These are phyloP conservation scores for Coptodon bakossiorum DNA, from an alignment of 2,113 vertebrate genomes.

Conservation along the genomic window DNA sequence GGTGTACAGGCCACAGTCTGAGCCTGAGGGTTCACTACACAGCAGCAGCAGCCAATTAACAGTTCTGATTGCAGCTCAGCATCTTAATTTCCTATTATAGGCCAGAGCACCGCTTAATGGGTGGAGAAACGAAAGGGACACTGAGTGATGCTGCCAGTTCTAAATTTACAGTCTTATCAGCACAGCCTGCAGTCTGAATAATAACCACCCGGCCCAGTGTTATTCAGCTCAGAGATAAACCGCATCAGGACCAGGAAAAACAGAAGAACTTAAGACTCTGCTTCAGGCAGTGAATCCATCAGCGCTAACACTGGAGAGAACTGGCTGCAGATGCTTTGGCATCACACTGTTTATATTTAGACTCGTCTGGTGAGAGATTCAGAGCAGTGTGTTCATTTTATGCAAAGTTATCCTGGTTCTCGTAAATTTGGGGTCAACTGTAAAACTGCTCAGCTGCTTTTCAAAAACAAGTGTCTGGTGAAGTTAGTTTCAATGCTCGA, in stretches of 20 bases:
- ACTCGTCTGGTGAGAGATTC: neutral
- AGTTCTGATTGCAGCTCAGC: neutral
- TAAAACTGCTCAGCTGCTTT: neutral
- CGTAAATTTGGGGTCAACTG: neutral
- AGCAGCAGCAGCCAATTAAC: constrained; percentile 1
- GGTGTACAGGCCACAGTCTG: neutral
- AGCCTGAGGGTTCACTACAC: neutral
- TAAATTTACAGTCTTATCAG: constrained; percentile 23
- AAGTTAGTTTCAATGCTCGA: neutral
- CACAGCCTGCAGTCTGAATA: constrained; percentile 18
- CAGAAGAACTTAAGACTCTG: neutral
- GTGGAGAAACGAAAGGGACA: neutral
- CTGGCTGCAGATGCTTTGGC: neutral
- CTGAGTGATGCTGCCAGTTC: neutral
- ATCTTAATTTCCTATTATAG: neutral
- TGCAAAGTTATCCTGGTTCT: neutral
- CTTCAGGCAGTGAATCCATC: neutral
- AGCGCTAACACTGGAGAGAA: neutral
- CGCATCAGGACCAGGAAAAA: neutral
- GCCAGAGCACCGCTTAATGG: neutral
- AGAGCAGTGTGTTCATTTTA: neutral
- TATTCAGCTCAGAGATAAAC: constrained; percentile 2
- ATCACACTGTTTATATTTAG: constrained; percentile 5
- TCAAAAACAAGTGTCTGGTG: neutral
- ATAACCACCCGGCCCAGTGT: neutral